phyloP scores from a whole-genome alignment of 37 sponge, comb jelly and placozoan species.

The Tethya wilhelma region DNA sequence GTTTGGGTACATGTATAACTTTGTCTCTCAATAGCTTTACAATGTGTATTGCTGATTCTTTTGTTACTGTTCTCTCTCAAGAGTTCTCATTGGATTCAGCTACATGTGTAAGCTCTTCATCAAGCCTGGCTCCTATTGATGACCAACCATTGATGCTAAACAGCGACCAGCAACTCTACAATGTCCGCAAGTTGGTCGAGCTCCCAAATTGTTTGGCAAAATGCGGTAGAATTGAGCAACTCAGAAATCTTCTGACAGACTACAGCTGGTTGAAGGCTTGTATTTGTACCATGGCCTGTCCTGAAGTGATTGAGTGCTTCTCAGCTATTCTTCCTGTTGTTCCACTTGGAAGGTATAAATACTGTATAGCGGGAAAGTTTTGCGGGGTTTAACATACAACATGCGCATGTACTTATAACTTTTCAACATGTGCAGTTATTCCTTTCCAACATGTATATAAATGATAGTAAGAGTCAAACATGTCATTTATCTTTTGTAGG shows the following conservation, averaged over 20 bases:
- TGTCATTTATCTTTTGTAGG: too few relatives aligned
- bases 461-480: too few relatives aligned
- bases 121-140: neutral
- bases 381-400: neutral
- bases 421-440: neutral
- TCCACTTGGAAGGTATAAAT: slow-evolving; percentile 45
- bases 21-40: too few relatives aligned
- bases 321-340: slow-evolving; percentile 50
- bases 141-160: slow-evolving; percentile 47
- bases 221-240: slow-evolving; percentile 18
- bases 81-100: too few relatives aligned
- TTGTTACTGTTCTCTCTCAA: neutral
- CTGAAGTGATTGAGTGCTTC: slow-evolving; percentile 56
- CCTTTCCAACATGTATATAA: too few relatives aligned
- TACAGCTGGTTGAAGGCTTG: slow-evolving; percentile 56
- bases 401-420: neutral
- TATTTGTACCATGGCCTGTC: slow-evolving; percentile 14
- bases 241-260: slow-evolving; percentile 58
- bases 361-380: neutral
- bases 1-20: too few relatives aligned
- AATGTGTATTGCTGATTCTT: too few relatives aligned
- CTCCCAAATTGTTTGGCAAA: slow-evolving; percentile 62
- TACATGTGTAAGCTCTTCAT: too few relatives aligned
- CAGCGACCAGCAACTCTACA: slow-evolving; percentile 38
- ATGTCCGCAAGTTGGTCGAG: slow-evolving; percentile 65